phyloP scores from a whole-genome alignment of 2,888 invertebrate genomes.

The Scrobipalpa costella region DNA sequence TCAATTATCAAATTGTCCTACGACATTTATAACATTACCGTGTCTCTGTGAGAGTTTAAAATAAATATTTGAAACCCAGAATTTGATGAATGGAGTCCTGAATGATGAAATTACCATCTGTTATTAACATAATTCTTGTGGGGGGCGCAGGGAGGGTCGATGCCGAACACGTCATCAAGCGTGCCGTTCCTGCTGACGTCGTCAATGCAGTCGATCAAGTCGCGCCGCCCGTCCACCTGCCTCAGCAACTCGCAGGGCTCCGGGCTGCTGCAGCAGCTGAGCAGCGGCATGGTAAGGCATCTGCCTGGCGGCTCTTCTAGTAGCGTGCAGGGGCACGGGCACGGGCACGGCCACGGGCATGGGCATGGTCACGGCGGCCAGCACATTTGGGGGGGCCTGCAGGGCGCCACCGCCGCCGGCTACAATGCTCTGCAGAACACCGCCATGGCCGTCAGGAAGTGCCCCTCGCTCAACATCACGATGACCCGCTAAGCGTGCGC shows the following conservation, averaged over 20 bases:
- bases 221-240: constrained; percentile 85
- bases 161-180: constrained; percentile 94
- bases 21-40: too few relatives aligned
- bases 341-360: not conserved
- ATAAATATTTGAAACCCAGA: too few relatives aligned
- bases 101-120: not conserved
- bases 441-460: constrained; percentile 85
- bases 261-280: constrained; percentile 92
- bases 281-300: constrained; percentile 97
- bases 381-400: constrained; percentile 73
- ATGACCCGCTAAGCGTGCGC: constrained; percentile 77
- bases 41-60: too few relatives aligned
- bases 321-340: constrained; percentile 63
- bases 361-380: constrained; percentile 37
- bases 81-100: not conserved
- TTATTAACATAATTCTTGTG: not conserved
- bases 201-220: constrained; percentile 82
- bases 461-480: constrained; percentile 88
- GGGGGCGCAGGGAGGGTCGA: constrained; percentile 87
- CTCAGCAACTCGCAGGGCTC: constrained; percentile 87
- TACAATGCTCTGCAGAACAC: constrained; percentile 78
- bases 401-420: constrained; percentile 76
- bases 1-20: too few relatives aligned
- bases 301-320: constrained; percentile 83
- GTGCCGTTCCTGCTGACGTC: constrained; percentile 91